phyloP scores from a whole-genome alignment of 2,113 vertebrate species.

The Nanorana parkeri region DNA sequence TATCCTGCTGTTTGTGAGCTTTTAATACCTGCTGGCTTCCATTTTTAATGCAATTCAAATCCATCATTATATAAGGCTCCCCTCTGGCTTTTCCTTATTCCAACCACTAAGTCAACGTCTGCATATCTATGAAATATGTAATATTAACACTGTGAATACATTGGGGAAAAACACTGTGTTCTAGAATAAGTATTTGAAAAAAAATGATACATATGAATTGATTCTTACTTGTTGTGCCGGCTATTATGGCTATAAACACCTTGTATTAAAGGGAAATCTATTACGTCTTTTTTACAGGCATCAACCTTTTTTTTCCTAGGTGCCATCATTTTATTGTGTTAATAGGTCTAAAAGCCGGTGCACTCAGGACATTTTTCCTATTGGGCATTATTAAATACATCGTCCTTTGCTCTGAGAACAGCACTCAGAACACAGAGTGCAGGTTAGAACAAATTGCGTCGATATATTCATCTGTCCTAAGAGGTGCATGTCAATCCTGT shows the following conservation, averaged over 20 bases:
- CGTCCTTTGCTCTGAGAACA: too few species aligned
- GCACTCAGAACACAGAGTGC: too few species aligned
- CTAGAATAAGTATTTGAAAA: neutral
- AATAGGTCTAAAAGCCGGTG: too few species aligned
- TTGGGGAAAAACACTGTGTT: conserved; percentile 22
- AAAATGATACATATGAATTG: neutral
- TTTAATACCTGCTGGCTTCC: conserved; percentile 52
- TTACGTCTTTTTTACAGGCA: too few species aligned
- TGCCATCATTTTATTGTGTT: too few species aligned
- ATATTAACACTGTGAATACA: conserved; percentile 35
- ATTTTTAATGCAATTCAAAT: conserved; percentile 56
- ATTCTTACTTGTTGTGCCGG: neutral
- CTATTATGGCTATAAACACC: neutral
- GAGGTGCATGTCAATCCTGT: too few species aligned
- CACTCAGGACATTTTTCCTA: too few species aligned
- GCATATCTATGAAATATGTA: conserved; percentile 9
- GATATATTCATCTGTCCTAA: too few species aligned
- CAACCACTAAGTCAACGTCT: conserved; percentile 36
- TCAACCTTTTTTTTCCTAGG: too few species aligned
- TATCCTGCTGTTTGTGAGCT: conserved; percentile 40
- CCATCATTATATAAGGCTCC: conserved; percentile 41
- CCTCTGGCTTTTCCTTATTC: conserved; percentile 49
- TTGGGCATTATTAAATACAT: too few species aligned
- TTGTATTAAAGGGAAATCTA: neutral
- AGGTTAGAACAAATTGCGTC: too few species aligned